Base-by-base conservation (phyloP, 2,888 invertebrate species). In the Aelia acuminata region DNA sequence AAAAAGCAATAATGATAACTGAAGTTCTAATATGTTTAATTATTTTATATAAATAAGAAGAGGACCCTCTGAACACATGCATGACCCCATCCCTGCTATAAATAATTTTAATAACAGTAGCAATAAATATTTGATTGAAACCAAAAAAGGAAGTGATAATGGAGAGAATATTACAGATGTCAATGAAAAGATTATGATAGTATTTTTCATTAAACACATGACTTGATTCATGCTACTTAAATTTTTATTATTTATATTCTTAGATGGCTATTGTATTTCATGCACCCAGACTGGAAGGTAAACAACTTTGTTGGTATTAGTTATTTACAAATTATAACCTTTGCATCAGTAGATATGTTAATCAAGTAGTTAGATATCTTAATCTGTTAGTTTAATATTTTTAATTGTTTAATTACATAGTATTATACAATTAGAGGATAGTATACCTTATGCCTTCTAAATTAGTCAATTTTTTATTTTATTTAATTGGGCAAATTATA, bases 171-270 rank as follows among this genome's bases (percentile, higher is more conserved):
- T 35, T 70, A 70, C 63, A 70, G 63, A 70, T 70, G 63, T 70
- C 63, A 70, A 8, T 26, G 8, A 53, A 53, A 53, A 53, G 26
- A 10, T 10, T n/a, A 53, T 10, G 26, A 26, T 26, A 53, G 63
- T 70, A 70, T 70, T 35, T 35, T 70, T 70, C 63, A 5, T 35
- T n/a, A 43, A 43, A 80, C 80, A 80, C 35, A 80, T 80, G 80
- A 75, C 22, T 75, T 75, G 75, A 75, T 43, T 80, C 80, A 80
- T 80, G 80, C 80, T 35, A 80, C 80, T 80, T 80, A n/a, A 80
- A 80, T 43, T 80, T 80, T 80, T 80, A 80, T 43, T 80, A 80
- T 80, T 80, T 15, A 8, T 80, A 47, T 39, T 47, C 2, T 43
- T 80, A 80, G 22, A 80, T 80, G 80, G 80, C 43, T 43, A 43